These are phyloP conservation scores for Nomada hirtipes DNA, from an alignment of 2,888 invertebrate genomes.

Conservation along the genomic window DNA sequence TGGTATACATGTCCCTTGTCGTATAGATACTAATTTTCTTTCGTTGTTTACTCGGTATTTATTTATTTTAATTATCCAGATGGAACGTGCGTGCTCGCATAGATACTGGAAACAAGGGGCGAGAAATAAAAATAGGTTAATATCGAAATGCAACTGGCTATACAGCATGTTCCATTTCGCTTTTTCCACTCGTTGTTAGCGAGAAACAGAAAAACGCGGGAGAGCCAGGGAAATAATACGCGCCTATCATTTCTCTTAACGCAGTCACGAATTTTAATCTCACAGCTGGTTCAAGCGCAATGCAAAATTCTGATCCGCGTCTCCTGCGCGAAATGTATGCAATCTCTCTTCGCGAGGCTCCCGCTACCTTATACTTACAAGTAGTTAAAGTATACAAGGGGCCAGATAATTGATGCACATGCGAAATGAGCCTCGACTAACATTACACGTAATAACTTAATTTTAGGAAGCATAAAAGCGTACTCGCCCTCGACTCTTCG, in stretches of 20 bases:
- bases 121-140: not conserved
- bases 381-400: constrained; percentile 10
- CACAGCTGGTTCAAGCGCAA: not conserved
- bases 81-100: not conserved
- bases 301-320: not conserved
- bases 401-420: constrained; percentile 35
- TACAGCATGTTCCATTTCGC: not conserved
- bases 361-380: constrained; percentile 6
- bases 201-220: not conserved
- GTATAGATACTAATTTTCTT: too few relatives aligned
- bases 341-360: not conserved
- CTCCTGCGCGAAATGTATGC: not conserved
- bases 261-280: too few relatives aligned
- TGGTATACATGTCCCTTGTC: too few relatives aligned
- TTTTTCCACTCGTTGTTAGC: not conserved
- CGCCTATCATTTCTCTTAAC: not conserved
- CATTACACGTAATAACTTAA: constrained; percentile 35
- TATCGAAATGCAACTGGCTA: not conserved
- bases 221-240: not conserved
- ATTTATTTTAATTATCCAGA: not conserved
- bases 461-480: not conserved
- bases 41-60: too few relatives aligned
- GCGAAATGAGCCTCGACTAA: not conserved
- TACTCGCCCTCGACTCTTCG: not conserved
- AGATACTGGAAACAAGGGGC: not conserved